Evolutionary conservation across 2,113 vertebrate species (phyloP).

Genomic region (Hemicordylus capensis): DNA sequence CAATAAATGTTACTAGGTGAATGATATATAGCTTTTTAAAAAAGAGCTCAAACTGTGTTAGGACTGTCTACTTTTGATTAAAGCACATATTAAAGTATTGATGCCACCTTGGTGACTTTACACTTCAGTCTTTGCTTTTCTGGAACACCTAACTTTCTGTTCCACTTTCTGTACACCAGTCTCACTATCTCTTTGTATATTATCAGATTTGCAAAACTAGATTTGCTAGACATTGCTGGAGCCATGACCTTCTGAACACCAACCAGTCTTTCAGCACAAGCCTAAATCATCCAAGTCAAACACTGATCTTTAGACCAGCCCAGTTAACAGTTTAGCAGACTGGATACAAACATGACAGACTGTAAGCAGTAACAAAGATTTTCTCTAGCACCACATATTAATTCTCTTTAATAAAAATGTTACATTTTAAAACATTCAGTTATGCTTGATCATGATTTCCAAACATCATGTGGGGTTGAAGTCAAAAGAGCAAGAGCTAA

Average conservation of each 20-base stretch:
- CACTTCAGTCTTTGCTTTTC: neutral
- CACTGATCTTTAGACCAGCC: neutral
- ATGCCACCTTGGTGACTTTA: neutral
- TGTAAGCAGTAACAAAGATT: neutral
- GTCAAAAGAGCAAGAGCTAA: constrained; percentile 4
- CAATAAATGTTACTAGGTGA: constrained; percentile 17
- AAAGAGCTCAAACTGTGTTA: neutral
- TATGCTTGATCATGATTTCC: neutral
- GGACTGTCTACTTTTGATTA: constrained; percentile 19
- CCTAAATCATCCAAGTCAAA: neutral
- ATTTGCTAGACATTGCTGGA: neutral
- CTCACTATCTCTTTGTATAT: neutral
- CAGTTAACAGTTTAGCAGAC: neutral
- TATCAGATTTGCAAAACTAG: neutral
- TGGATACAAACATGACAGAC: neutral
- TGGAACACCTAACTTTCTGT: neutral
- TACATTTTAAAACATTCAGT: neutral
- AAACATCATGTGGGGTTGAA: neutral
- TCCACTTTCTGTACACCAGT: neutral
- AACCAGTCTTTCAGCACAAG: no score
- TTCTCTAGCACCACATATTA: neutral
- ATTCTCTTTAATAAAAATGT: constrained; percentile 13
- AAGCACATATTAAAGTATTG: neutral
- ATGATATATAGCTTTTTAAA: constrained; percentile 33
- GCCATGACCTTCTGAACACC: no score